Percentiles rank a stretch among this genome's conserved stretches.
These are phyloP conservation scores for Meteorus cinctellus DNA, from an alignment of 2,888 invertebrate species.

Conservation along the genomic window DNA sequence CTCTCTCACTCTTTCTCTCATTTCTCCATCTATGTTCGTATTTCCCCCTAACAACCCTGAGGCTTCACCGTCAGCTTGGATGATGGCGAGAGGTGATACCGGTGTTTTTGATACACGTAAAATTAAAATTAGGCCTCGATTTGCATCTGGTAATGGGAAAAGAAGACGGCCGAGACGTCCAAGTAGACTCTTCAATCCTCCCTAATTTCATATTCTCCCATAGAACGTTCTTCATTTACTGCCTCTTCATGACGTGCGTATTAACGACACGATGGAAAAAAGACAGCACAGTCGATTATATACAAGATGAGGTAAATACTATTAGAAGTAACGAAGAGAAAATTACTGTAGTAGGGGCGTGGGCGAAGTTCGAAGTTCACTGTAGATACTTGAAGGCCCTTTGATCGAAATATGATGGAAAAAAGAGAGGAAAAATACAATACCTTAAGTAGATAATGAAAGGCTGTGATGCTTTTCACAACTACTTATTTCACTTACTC, in stretches of 20 bases:
- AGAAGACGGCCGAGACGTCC: constrained; percentile 60
- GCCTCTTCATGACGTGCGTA: constrained; percentile 19
- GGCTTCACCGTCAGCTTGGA: constrained; percentile 74
- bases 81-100: constrained; percentile 64
- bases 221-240: constrained; percentile 2
- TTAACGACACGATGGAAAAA: background rate
- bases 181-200: constrained; percentile 14
- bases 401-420: constrained; percentile 18
- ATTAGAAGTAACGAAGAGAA: constrained; percentile 34
- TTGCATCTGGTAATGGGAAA: constrained; percentile 78
- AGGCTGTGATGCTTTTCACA: background rate
- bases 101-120: constrained; percentile 77
- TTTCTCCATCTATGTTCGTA: constrained; percentile 36
- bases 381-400: constrained; percentile 1
- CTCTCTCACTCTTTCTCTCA: constrained; percentile 51
- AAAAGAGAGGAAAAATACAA: constrained; percentile 12
- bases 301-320: constrained; percentile 14
- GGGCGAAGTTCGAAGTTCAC: constrained; percentile 4
- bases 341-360: constrained; percentile 24
- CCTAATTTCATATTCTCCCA: constrained; percentile 19
- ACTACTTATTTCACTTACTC: background rate
- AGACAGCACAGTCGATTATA: constrained; percentile 28
- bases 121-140: constrained; percentile 78
- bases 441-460: constrained; percentile 5
- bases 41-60: constrained; percentile 25